Evolutionary conservation across 2,888 invertebrate genomes (phyloP), one percentile per base, ranked within the genome.

Genomic region (Oscheius onirici): DNA sequence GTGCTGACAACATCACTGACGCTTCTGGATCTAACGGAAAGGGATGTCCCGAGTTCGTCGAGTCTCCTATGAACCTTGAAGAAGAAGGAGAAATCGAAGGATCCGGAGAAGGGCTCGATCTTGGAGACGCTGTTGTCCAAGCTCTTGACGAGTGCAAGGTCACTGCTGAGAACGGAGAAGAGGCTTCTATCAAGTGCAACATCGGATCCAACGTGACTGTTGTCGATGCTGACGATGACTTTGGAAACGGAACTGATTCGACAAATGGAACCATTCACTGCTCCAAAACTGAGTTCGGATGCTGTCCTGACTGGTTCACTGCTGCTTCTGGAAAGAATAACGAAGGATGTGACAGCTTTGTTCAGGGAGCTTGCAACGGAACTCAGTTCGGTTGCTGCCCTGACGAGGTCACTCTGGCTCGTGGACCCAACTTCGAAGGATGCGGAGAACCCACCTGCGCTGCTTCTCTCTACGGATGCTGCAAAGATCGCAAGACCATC

Each of bases 341-440:
- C 69, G 81, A 79, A 41, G 87, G 87, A 65, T 87, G 87, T 69
- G 82, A 82, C 20, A 69, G 75, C 43, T 84, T 83, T 73, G 79
- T 78, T 13, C 80, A 83, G 43, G 87, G 87, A 61, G 77, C 80
- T 44, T 89, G 89, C 78, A 85, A 90, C 91, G 28, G 81, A 20
- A 90, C 91, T 2, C 89, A 90, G 3, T 93, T 90, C 87, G 94
- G 95, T n/a, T 97, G 96, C 88, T 97, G 96, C 84, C 93, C 93
- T 0, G 95, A 97, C 87, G 93, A 94, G 86, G 91, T 93, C 82
- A 91, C 92, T 52, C 92, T 92, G 80, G 94, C 96, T 0, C 82
- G 85, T 44, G 95, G 95, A 55, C 91, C 92, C 17, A 93, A 94
- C 86, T 94, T 93, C 73, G 90, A 92, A 84, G 95, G 93, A 1